phyloP scores from a whole-genome alignment of 2,113 vertebrate genomes.

The Solea senegalensis region DNA sequence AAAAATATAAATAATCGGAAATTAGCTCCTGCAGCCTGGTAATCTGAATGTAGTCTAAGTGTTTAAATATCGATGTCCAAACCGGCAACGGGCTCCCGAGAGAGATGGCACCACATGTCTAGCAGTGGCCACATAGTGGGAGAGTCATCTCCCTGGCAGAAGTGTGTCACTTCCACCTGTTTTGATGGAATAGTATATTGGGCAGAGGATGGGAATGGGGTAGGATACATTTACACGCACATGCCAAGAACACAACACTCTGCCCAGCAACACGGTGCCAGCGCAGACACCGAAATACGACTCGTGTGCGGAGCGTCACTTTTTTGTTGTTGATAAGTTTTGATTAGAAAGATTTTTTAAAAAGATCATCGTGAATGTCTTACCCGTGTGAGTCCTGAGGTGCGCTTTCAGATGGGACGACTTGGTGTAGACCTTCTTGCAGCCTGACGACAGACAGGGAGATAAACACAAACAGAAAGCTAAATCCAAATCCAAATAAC shows the following conservation, averaged over 20 bases:
- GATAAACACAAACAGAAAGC: conserved; percentile 60
- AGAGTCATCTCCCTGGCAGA: conserved; percentile 73
- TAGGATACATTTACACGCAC: conserved; percentile 78
- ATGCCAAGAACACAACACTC: conserved; percentile 77
- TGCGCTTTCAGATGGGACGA: conserved; percentile 79
- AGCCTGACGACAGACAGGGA: conserved; percentile 62
- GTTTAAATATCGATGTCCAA: conserved; percentile 32
- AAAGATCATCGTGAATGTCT: conserved; percentile 34
- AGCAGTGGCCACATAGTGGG: conserved; percentile 43
- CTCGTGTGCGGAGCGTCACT: conserved; percentile 18
- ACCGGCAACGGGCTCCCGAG: conserved; percentile 15
- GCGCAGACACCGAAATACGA: conserved; percentile 65
- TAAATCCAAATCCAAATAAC: conserved; percentile 47
- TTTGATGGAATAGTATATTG: conserved; percentile 81
- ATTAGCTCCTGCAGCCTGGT: too few relatives aligned
- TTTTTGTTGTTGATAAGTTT: conserved; percentile 24
- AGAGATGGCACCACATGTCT: conserved; percentile 51
- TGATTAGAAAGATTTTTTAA: conserved; percentile 51
- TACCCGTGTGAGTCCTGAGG: conserved; percentile 80
- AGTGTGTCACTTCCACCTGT: conserved; percentile 81
- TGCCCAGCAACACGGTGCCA: conserved; percentile 77
- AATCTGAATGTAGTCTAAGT: neutral
- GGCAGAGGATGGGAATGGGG: conserved; percentile 75
- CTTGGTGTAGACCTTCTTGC: conserved; percentile 81
- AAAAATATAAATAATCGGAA: too few relatives aligned